Percentiles rank a stretch among this genome's conserved stretches.
Evolutionary conservation across 2,113 vertebrate genomes (phyloP).

Genomic region (Ibidorhyncha struthersii): DNA sequence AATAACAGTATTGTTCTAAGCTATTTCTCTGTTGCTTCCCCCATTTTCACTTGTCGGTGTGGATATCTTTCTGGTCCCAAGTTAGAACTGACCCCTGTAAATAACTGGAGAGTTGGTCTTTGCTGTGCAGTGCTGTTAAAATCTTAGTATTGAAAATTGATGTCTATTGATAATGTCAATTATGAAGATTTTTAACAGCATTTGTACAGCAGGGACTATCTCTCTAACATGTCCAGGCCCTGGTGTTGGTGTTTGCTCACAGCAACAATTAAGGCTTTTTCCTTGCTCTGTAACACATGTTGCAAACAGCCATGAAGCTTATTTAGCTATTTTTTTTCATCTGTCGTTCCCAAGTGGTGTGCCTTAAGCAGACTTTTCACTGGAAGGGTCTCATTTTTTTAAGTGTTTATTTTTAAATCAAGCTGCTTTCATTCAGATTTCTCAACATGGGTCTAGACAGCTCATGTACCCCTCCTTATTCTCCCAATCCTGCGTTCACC

Average conservation of each 20-base stretch:
- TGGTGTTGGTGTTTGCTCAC: neutral
- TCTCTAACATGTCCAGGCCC: neutral
- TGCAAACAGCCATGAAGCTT: neutral
- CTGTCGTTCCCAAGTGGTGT: rapidly evolving
- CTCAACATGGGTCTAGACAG: neutral
- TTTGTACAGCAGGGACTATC: neutral
- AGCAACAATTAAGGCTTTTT: neutral
- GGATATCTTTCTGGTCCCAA: neutral
- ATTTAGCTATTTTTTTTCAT: neutral
- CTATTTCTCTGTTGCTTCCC: neutral
- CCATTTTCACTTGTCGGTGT: neutral
- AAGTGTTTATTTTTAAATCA: neutral
- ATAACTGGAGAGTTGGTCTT: neutral
- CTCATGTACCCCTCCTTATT: neutral
- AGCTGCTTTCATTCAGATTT: neutral
- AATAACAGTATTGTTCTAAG: neutral
- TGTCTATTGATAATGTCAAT: neutral
- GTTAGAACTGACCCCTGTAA: neutral
- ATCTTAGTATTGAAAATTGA: neutral
- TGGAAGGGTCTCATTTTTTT: neutral
- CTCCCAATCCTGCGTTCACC: neutral
- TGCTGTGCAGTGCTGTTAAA: neutral
- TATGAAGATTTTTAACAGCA: neutral
- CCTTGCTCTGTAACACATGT: neutral
- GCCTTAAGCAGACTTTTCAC: neutral